Evolutionary conservation across 2,113 vertebrate species (phyloP), one percentile per base, ranked within the genome.

Genomic region (Benitochromis conjunctus): DNA sequence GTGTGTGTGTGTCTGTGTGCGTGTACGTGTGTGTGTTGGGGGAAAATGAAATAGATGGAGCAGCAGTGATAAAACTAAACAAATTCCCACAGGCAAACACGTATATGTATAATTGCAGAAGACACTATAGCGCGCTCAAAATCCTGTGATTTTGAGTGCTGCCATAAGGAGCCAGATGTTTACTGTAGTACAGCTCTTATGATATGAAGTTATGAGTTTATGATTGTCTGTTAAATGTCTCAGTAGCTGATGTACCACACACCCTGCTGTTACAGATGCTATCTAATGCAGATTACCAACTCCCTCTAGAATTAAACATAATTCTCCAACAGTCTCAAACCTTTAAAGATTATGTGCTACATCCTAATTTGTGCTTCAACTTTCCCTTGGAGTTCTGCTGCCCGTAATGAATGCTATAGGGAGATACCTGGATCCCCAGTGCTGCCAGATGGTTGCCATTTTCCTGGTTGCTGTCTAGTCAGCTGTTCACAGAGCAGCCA

Each of bases 381-480:
- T 79, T 66, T 31, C 14, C 86, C 80, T 82, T 18, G 0, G 90
- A 90, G 86, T 79, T 87, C 13, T n/a, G 55, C 56, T 58, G 54
- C 74, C 88, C 19, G 14, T 74, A 51, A 82, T 84, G 48, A 84
- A 90, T 36, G 46, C 88, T 78, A 55, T 19, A 16, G 53, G 81
- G 76, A 55, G 69, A 58, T 62, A 84, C 51, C n/a, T 5, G 58
- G 78, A 79, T 90, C 87, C 86, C 91, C 48, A 53, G 53, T 57
- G 81, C 58, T 43, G 29, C 81, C 92, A 93, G 91, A 92, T 93
- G 91, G 86, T 90, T 90, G 85, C 83, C 82, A 79, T 80, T 76
- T 83, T 92, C 64, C 84, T 41, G 77, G 80, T 91, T 91, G 87
- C 74, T 82, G 89, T 82, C 81, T 89, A 84, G 64, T 94, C 92